Evolutionary conservation across 2,888 invertebrate genomes (phyloP).

Genomic region (Scotopteryx bipunctaria): DNA sequence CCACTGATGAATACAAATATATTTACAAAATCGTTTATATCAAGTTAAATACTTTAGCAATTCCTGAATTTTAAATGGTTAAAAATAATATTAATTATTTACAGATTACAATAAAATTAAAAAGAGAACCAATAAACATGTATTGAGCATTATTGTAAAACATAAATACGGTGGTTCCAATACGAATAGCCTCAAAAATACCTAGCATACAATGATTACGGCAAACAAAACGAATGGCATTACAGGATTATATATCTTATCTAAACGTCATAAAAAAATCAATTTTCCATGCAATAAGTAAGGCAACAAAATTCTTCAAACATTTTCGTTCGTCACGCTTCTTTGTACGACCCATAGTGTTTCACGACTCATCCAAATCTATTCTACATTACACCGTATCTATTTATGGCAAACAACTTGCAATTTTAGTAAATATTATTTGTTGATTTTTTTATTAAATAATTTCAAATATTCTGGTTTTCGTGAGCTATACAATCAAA

Average conservation of each 20-base stretch:
- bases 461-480: no score
- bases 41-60: conserved; percentile 22
- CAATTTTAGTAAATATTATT: no score
- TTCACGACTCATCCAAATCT: no score
- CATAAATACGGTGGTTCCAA: conserved; percentile 41
- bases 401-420: no score
- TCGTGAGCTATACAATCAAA: no score
- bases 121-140: conserved; percentile 15
- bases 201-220: conserved; percentile 13
- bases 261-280: conserved; percentile 5
- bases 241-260: not conserved
- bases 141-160: conserved; percentile 42
- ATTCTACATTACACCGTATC: no score
- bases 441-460: no score
- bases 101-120: conserved; percentile 13
- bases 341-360: no score
- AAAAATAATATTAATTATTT: conserved; percentile 25
- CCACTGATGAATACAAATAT: conserved; percentile 23
- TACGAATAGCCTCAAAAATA: conserved; percentile 54
- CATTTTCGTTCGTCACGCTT: not conserved
- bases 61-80: conserved; percentile 23
- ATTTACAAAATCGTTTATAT: conserved; percentile 16
- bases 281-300: not conserved
- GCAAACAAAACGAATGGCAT: conserved; percentile 6
- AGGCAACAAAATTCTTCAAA: not conserved